Evolutionary conservation across 2,888 invertebrate species (phyloP), one percentile per base, ranked within the genome.

Genomic region (Endotricha flammealis): DNA sequence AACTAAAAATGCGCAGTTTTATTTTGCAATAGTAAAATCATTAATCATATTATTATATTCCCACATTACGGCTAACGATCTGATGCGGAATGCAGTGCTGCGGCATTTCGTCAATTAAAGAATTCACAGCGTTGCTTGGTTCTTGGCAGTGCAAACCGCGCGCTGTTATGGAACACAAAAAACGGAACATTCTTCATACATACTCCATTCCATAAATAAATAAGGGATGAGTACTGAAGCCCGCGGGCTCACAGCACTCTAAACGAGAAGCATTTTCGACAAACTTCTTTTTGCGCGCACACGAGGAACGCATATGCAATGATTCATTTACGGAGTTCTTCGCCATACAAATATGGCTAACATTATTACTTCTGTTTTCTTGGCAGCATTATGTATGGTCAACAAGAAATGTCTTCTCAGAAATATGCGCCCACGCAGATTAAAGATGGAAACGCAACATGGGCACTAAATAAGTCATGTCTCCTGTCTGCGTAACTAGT

Each of bases 351-450:
- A 82, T 83, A 82, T 73, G 71, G 76, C 75, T 75, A 78, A 73
- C 78, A 78, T 78, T 79, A 81, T 81, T 81, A 79, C 80, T 80
- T 78, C 81, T 79, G 83, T 83, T 81, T 78, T 78, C 81, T 81
- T 70, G 59, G 75, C 83, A 78, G 70, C 70, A 76, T 81, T 78
- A 78, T 77, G 73, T 75, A 76, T 72, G 67, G 67, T 64, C 70
- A 64, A 73, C 76, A 79, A 83, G 83, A 80, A 82, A 83, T 79
- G 79, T 73, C 68, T 86, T 83, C 83, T 76, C 71, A 68, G 83
- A 83, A 86, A 78, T 81, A 80, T 82, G 81, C 76, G 66, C 80
- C 78, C 81, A 81, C 82, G 81, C 80, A 81, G 80, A 79, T 82
- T 77, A 79, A 78, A 77, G 80, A 82, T 80, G 82, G 75, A 80